Evolutionary conservation across 1,140 invertebrate species (phyloP).

Genomic region (Teleopsis dalmanni): DNA sequence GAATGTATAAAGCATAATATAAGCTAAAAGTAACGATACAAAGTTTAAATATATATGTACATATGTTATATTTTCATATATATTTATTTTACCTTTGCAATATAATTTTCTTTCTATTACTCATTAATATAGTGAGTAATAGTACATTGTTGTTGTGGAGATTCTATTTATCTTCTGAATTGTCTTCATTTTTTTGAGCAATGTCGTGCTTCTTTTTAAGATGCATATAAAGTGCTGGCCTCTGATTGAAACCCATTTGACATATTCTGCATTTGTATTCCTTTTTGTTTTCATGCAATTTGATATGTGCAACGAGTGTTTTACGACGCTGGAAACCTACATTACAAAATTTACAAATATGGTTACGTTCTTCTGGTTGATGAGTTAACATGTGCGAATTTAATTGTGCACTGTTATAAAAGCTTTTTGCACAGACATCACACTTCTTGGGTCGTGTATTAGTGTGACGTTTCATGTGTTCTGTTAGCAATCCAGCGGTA

Average conservation of each 20-base stretch:
- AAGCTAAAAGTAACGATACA: no score
- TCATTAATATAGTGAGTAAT: no score
- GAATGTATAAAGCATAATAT: no score
- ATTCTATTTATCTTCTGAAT: no score
- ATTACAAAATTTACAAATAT: constrained; percentile 61
- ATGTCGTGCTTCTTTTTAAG: constrained; percentile 1
- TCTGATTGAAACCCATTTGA: constrained; percentile 14
- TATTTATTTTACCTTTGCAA: no score
- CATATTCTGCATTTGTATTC: constrained; percentile 61
- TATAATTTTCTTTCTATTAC: no score
- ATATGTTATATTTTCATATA: no score
- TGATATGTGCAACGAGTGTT: constrained; percentile 73
- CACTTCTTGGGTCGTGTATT: constrained; percentile 26
- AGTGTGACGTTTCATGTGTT: constrained; percentile 3
- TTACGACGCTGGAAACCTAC: constrained; percentile 77
- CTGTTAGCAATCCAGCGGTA: background rate
- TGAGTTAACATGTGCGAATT: constrained; percentile 60
- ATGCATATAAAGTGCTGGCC: background rate
- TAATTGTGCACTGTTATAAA: constrained; percentile 28
- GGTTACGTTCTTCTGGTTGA: constrained; percentile 70
- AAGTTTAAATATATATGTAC: no score
- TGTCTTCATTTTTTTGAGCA: no score
- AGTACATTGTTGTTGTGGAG: no score
- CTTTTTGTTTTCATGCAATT: constrained; percentile 72
- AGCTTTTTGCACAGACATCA: constrained; percentile 25